A percentile compares a stretch with the other conserved stretches of the same genome.
These are phyloP conservation scores for Atopsyche davidsoni DNA, from an alignment of 1,140 invertebrate genomes.

Conservation along the genomic window DNA sequence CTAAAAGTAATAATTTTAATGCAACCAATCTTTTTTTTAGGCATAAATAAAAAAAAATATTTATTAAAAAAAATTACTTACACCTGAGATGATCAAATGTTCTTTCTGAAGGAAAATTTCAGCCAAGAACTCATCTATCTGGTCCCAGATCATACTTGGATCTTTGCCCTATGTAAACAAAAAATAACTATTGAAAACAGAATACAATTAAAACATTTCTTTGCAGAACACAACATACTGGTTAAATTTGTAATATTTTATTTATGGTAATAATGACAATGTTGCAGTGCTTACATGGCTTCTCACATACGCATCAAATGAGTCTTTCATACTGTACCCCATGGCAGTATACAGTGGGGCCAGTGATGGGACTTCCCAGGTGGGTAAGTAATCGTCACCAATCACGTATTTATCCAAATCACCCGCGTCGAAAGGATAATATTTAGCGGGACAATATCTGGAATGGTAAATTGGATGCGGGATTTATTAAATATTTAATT, in stretches of 20 bases:
- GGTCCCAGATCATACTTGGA: constrained; percentile 70
- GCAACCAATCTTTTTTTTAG: no score
- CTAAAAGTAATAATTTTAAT: no score
- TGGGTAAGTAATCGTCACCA: constrained; percentile 89
- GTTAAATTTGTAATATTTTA: background rate
- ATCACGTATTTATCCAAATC: constrained; percentile 89
- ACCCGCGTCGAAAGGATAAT: constrained; percentile 83
- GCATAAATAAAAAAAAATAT: constrained; percentile 21
- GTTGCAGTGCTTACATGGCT: constrained; percentile 41
- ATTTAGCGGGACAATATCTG: constrained; percentile 88
- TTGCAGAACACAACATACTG: background rate
- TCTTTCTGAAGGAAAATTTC: constrained; percentile 73
- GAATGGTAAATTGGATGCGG: no score
- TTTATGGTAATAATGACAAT: background rate
- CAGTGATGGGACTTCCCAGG: constrained; percentile 88
- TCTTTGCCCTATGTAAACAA: constrained; percentile 60
- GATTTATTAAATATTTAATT: no score
- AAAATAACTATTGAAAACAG: background rate
- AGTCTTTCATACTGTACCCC: constrained; percentile 79
- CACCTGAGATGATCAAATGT: constrained; percentile 53
- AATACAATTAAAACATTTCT: background rate
- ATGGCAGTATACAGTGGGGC: constrained; percentile 68
- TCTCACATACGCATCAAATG: constrained; percentile 75
- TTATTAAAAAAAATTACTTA: constrained; percentile 34
- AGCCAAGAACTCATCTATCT: constrained; percentile 73